phyloP scores from a whole-genome alignment of 2,888 invertebrate genomes.

The Ophion ellenae region DNA sequence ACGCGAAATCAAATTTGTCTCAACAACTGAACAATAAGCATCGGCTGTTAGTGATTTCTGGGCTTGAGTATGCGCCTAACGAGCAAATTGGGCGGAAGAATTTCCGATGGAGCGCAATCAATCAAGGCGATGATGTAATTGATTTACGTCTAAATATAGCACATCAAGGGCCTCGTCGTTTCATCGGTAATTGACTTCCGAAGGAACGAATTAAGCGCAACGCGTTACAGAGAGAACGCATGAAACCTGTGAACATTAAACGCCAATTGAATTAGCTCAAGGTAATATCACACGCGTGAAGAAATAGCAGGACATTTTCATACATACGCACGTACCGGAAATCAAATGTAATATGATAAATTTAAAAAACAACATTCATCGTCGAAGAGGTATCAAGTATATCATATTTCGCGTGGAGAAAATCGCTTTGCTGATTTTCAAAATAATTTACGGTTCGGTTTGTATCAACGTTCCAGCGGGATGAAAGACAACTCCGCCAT shows the following conservation, averaged over 20 bases:
- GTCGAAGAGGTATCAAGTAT: not conserved
- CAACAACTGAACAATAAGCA: not conserved
- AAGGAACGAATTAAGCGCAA: slow-evolving; percentile 58
- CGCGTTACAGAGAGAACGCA: slow-evolving; percentile 6
- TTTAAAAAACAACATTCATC: not conserved
- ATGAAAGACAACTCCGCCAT: too few relatives aligned
- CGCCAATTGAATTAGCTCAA: slow-evolving; percentile 12
- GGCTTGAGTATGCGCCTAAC: not conserved
- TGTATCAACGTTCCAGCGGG: too few relatives aligned
- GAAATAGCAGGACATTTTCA: not conserved
- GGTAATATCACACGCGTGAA: not conserved
- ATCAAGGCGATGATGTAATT: slow-evolving; percentile 66
- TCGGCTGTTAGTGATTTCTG: slow-evolving; percentile 8
- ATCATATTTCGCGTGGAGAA: not conserved
- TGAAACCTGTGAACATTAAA: slow-evolving; percentile 3
- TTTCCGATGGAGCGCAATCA: slow-evolving; percentile 51
- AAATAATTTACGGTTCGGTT: too few relatives aligned
- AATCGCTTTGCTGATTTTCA: not conserved
- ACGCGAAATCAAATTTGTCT: not conserved
- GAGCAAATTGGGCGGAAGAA: slow-evolving; percentile 33
- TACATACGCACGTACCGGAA: not conserved
- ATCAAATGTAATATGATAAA: not conserved
- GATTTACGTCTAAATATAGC: slow-evolving; percentile 67
- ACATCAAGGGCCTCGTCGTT: slow-evolving; percentile 29
- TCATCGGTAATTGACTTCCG: slow-evolving; percentile 60